phyloP scores from a whole-genome alignment of 2,888 invertebrate species.

The Gryllus longicercus region DNA sequence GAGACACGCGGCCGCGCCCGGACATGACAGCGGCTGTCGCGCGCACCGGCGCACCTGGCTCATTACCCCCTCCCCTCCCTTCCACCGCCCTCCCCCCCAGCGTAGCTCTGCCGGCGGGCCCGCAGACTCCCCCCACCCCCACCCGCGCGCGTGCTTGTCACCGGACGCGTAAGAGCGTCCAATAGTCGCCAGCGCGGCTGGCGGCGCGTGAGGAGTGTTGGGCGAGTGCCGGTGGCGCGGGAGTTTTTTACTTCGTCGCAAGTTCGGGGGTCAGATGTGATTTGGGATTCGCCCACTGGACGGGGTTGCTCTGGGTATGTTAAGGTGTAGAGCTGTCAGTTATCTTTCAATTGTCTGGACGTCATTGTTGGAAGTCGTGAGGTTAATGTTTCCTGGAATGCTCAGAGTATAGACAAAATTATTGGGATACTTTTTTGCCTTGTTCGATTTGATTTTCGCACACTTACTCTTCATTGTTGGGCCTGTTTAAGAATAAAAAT shows the following conservation, averaged over 20 bases:
- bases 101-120: neutral
- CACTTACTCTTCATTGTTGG: too few relatives aligned
- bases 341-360: too few relatives aligned
- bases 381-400: too few relatives aligned
- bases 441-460: too few relatives aligned
- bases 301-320: neutral
- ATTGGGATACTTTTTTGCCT: too few relatives aligned
- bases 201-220: too few relatives aligned
- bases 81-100: neutral
- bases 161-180: constrained; percentile 1
- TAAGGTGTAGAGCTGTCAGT: too few relatives aligned
- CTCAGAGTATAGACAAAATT: too few relatives aligned
- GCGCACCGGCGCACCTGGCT: neutral
- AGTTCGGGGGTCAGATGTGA: neutral
- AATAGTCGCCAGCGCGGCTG: too few relatives aligned
- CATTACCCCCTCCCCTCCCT: neutral
- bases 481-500: too few relatives aligned
- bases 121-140: neutral
- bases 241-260: neutral
- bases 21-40: constrained; percentile 17
- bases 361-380: too few relatives aligned
- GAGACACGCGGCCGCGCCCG: neutral
- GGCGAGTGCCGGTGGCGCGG: too few relatives aligned
- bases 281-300: neutral
- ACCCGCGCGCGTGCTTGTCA: neutral